Evolutionary conservation across 2,113 vertebrate species (phyloP).

Genomic region (Serinus canaria): DNA sequence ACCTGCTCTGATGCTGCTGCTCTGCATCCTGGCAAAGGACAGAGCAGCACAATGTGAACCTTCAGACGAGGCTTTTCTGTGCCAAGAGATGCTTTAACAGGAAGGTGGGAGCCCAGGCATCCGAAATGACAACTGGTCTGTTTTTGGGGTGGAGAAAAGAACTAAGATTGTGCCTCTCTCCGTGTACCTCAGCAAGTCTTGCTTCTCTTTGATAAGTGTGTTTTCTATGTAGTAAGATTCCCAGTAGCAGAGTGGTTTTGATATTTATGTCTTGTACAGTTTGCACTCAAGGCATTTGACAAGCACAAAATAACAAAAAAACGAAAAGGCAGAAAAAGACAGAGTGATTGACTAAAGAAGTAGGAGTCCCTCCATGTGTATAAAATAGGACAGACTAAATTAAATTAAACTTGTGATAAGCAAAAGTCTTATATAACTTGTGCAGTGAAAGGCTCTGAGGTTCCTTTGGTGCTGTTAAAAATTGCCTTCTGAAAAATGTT

Average conservation of each 20-base stretch:
- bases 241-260: constrained; percentile 1
- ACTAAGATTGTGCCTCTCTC: background rate
- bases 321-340: constrained; percentile 35
- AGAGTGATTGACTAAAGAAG: constrained; percentile 57
- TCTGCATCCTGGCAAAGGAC: background rate
- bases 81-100: background rate
- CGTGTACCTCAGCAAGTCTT: background rate
- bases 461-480: constrained; percentile 12
- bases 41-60: background rate
- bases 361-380: constrained; percentile 18
- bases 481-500: background rate
- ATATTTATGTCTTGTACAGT: constrained; percentile 44
- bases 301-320: constrained; percentile 17
- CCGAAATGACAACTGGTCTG: background rate
- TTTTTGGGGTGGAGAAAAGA: background rate
- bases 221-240: constrained; percentile 18
- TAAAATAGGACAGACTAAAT: constrained; percentile 46
- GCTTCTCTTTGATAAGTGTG: background rate
- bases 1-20: background rate
- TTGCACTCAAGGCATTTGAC: constrained; percentile 8
- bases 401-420: constrained; percentile 54
- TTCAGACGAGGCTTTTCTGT: background rate
- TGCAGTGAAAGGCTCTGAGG: background rate
- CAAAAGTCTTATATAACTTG: constrained; percentile 28
- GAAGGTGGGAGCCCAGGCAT: background rate